Base-by-base conservation (phyloP, 2,888 invertebrate species). In the Mesochorus sp. region DNA sequence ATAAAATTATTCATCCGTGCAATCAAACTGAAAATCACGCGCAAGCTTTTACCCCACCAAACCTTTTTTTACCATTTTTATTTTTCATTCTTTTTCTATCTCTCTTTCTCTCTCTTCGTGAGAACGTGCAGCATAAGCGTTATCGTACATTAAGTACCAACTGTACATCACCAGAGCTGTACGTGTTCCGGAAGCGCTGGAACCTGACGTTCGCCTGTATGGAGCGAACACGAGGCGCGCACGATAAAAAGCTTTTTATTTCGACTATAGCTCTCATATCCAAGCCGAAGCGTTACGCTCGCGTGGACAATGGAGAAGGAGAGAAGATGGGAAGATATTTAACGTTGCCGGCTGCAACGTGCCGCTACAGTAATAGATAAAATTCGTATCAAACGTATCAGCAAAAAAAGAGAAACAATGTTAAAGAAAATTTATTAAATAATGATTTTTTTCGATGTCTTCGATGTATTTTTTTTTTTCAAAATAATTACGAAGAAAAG, bases 231-330 rank as follows among this genome's bases (percentile, higher is more conserved):
- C 19, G 44, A 31, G n/a, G n/a, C n/a, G 62, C 17, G 44, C 17
- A 24, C 66, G 71, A 76, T 76, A 71, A 76, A 76, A 71, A 59
- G 64, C 76, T 76, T 76, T 76, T 76, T 66, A 76, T 66, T 64
- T 66, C 64, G 76, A 71, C 57, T 49, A 59, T 66, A 71, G 55
- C 55, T 71, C 59, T 66, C 66, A 34, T n/a, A n/a, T 76, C 59
- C 59, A 31, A 21, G 31, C 28, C 42, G 59, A 44, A 44, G 49
- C 49, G 57, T 57, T 57, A 49, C 39, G n/a, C 21, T 37, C 39
- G 49, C 26, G 26, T 39, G 39, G n/a, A 12, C 34, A 3, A 8
- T 47, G 5, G 24, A 5, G 42, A 14, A 12, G 5, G 39, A 17
- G 5, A 10, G 51, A 61, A 17, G 39, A n/a, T 12, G n/a, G 51